A percentile compares a stretch with the other conserved stretches of the same genome.
Evolutionary conservation across 2,888 invertebrate genomes (phyloP).

Genomic region (Bugula neritina): DNA sequence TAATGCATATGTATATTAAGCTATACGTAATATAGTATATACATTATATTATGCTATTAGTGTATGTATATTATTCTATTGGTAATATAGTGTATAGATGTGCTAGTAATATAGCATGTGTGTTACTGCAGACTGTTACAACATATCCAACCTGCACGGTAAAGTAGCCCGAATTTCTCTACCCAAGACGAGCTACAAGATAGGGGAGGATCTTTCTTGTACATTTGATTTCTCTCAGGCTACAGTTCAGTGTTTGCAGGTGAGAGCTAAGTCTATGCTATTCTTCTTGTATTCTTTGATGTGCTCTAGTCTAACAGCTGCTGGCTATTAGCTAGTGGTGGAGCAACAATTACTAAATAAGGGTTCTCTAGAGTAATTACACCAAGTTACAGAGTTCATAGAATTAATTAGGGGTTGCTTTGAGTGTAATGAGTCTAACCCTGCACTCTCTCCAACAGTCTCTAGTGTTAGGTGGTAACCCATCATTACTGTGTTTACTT

Average conservation of each 20-base stretch:
- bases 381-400: too few species aligned
- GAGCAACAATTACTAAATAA: too few species aligned
- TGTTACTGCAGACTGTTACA: constrained; percentile 53
- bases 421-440: too few species aligned
- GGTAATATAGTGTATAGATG: not conserved
- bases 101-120: not conserved
- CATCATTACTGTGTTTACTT: too few species aligned
- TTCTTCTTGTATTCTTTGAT: constrained; percentile 2
- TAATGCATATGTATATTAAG: not conserved
- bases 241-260: constrained; percentile 84
- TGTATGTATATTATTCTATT: not conserved
- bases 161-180: constrained; percentile 88
- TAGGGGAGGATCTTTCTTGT: constrained; percentile 96
- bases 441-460: too few species aligned
- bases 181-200: constrained; percentile 88
- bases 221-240: constrained; percentile 88
- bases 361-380: too few species aligned
- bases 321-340: not conserved
- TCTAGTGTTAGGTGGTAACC: too few species aligned
- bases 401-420: too few species aligned
- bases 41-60: not conserved
- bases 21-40: not conserved
- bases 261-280: constrained; percentile 42
- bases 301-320: not conserved
- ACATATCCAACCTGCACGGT: constrained; percentile 66